Base-by-base conservation (phyloP, 2,113 vertebrate species). In the Illadopsis cleaveri region DNA sequence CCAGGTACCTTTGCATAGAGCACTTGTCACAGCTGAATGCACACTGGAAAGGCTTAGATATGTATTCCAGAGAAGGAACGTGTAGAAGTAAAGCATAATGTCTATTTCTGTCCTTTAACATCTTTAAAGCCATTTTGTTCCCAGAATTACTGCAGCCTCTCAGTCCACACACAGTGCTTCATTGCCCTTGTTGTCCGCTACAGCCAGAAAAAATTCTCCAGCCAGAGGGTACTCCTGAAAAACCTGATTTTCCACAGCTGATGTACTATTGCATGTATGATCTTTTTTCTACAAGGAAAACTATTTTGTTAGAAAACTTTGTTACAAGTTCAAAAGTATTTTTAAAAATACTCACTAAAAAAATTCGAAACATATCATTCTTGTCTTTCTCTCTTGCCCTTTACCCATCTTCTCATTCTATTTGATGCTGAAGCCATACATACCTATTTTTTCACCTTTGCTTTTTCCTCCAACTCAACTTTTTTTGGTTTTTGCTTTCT, bases 51-150 rank as follows among this genome's bases (percentile, higher is more conserved):
- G 68, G 27, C 23, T 83, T 75, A 68, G 64, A 73, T 66, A 81
- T 0, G 25, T 80, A 40, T 68, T 93, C 90, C 54, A 40, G 51
- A 70, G 56, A 75, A 64, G 82, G 40, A 80, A 82, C 9, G 45
- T 31, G 57, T 3, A 90, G 89, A 80, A 89, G 64, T 35, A 91
- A 95, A 90, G 50, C 15, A 35, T 47, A 92, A 86, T 27, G 56
- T 62, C 82, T 92, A 19, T 73, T 90, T 89, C 64, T 88, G 85
- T 89, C 93, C 68, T 81, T 70, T 71, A 80, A 64, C 51, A 71
- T 75, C 87, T 93, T 58, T 40, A 89, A 92, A 90, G 68, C 31
- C 42, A 61, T 96, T 96, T 87, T 21, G 19, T 84, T 93, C 73
- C 75, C 66, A 65, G 76, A 93, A 83, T 80, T 60, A 81, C 86